Conservation (phyloP, 2,888 invertebrate species). For the Magallana nippona region DNA sequence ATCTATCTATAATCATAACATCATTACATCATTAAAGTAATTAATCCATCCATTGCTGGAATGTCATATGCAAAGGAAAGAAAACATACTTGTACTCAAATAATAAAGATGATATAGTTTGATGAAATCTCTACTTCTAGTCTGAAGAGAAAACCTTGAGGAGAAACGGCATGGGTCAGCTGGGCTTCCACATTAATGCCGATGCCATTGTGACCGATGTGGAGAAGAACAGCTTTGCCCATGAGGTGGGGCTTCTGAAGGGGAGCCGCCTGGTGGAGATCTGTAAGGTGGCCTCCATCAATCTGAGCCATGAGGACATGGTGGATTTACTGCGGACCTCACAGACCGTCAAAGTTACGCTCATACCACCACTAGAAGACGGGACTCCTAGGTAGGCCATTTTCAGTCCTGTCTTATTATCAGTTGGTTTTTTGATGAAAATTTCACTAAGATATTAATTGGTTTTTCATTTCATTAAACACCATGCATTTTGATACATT, state of each 20-base stretch:
- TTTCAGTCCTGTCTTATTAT: not conserved
- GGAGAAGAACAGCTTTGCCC: conserved; percentile 84
- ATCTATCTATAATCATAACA: not conserved
- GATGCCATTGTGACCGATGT: conserved; percentile 96
- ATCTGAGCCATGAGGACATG: conserved; percentile 94
- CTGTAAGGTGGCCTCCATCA: conserved; percentile 93
- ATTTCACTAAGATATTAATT: no score
- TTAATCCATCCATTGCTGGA: no score
- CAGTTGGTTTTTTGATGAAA: no score
- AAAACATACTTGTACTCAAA: no score
- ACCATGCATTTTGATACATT: not conserved
- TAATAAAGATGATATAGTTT: no score
- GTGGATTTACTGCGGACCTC: conserved; percentile 94
- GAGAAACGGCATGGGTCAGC: conserved; percentile 90
- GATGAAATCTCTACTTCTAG: conserved; percentile 67
- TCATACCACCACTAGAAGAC: conserved; percentile 88
- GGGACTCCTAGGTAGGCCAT: conserved; percentile 83
- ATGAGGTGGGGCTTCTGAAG: conserved; percentile 90
- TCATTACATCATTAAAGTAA: not conserved
- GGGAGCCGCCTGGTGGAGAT: conserved; percentile 95
- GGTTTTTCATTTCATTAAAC: no score
- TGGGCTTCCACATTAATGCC: conserved; percentile 90
- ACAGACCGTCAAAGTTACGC: conserved; percentile 90
- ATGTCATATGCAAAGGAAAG: no score
- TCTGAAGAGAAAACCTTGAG: conserved; percentile 90